These are phyloP conservation scores for Cephus spinipes DNA, from an alignment of 2,888 invertebrate species.

Conservation along the genomic window DNA sequence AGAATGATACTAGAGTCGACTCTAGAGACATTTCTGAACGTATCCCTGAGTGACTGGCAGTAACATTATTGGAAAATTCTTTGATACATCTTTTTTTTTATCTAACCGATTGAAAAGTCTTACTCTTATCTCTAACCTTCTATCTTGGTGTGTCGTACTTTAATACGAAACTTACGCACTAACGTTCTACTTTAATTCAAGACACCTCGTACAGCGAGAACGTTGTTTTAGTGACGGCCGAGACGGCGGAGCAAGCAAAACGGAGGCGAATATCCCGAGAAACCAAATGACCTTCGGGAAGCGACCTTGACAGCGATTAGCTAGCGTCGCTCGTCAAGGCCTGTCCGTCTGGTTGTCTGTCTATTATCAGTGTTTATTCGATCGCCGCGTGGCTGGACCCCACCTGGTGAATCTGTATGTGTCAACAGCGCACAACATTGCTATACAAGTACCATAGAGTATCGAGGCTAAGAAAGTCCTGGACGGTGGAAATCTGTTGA, in stretches of 20 bases:
- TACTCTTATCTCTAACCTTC: no score
- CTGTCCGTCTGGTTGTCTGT: conserved; percentile 57
- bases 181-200: conserved; percentile 49
- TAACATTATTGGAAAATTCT: no score
- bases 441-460: conserved; percentile 48
- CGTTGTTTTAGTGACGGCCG: conserved; percentile 66
- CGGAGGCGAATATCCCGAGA: conserved; percentile 78
- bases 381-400: conserved; percentile 65
- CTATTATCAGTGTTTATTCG: conserved; percentile 58
- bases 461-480: conserved; percentile 41
- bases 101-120: conserved; percentile 1
- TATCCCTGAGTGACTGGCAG: no score
- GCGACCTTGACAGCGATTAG: conserved; percentile 68
- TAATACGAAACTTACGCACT: conserved; percentile 17
- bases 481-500: conserved; percentile 30
- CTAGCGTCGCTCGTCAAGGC: conserved; percentile 66
- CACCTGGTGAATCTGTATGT: conserved; percentile 62
- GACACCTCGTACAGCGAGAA: conserved; percentile 65
- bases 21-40: no score
- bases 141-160: conserved; percentile 5
- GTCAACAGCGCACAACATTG: conserved; percentile 61
- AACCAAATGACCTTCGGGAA: conserved; percentile 78
- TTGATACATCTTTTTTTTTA: background rate
- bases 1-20: no score
- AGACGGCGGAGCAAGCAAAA: conserved; percentile 66